Conservation (phyloP, 1,140 invertebrate species). For the Acromyrmex heyeri region DNA sequence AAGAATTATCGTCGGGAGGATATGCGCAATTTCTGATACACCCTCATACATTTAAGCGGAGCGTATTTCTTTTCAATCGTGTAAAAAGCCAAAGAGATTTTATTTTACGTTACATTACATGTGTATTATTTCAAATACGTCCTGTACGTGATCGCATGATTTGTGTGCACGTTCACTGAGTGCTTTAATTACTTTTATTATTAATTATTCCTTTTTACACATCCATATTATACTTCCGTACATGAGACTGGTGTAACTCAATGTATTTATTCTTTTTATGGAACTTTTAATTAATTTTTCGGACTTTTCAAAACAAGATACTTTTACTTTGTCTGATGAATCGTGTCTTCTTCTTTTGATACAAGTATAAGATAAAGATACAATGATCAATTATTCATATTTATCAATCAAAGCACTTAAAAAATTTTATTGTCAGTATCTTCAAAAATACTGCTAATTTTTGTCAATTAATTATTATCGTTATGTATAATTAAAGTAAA, state of each 20-base stretch:
- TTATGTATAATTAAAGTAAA: conserved; percentile 18
- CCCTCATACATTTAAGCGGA: conserved; percentile 30
- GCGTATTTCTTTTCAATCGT: conserved; percentile 51
- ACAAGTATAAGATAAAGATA: neutral
- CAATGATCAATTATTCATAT: conserved; percentile 1
- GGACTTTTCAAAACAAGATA: neutral
- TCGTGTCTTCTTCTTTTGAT: neutral
- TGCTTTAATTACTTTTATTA: conserved; percentile 77
- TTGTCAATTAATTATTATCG: conserved; percentile 11
- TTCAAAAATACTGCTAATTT: neutral
- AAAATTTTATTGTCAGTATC: neutral
- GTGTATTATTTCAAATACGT: conserved; percentile 77
- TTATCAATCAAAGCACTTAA: neutral
- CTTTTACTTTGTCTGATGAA: neutral
- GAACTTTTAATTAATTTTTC: neutral
- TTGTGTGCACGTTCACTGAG: conserved; percentile 68
- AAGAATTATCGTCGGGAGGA: neutral
- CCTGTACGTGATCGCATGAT: conserved; percentile 66
- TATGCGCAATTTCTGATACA: conserved; percentile 49
- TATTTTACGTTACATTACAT: conserved; percentile 74
- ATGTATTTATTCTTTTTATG: neutral
- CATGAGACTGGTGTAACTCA: conserved; percentile 24
- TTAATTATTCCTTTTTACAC: conserved; percentile 45
- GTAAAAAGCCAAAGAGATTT: conserved; percentile 74
- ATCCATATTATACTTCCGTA: conserved; percentile 25